These are phyloP conservation scores for Nipponacmea schrenckii DNA, from an alignment of 2,888 invertebrate species.

Conservation along the genomic window DNA sequence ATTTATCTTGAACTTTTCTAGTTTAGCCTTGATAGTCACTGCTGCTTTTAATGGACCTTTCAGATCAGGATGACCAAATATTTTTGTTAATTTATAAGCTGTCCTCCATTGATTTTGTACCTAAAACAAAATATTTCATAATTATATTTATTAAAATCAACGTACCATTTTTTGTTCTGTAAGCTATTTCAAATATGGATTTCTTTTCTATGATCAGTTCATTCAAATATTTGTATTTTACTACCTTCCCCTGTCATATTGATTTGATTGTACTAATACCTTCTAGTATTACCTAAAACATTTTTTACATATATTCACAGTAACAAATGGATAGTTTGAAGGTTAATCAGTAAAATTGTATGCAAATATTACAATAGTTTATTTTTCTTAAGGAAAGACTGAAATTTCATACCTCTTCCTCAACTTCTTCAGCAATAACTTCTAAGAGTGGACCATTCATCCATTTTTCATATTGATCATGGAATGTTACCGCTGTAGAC, in stretches of 20 bases:
- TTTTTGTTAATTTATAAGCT: constrained; percentile 66
- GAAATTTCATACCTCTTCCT: constrained; percentile 63
- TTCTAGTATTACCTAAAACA: no score
- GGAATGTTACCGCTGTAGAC: constrained; percentile 64
- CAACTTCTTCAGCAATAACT: constrained; percentile 66
- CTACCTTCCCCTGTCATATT: no score
- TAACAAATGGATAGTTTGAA: no score
- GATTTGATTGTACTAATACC: no score
- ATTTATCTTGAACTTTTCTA: constrained; percentile 67
- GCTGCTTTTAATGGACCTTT: constrained; percentile 64
- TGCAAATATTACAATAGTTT: no score
- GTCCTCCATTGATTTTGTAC: constrained; percentile 65
- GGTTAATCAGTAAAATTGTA: no score
- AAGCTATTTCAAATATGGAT: no score
- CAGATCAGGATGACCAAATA: constrained; percentile 62
- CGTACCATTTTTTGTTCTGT: no score
- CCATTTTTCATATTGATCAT: constrained; percentile 65
- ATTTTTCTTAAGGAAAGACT: no score
- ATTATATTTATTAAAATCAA: neutral
- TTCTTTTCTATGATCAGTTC: no score
- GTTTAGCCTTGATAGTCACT: constrained; percentile 62
- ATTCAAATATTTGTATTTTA: no score
- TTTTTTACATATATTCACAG: no score
- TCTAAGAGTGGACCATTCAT: constrained; percentile 66
- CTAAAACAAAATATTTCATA: constrained; percentile 34